phyloP scores from a whole-genome alignment of 2,113 vertebrate species.

The Copsychus sechellarum region DNA sequence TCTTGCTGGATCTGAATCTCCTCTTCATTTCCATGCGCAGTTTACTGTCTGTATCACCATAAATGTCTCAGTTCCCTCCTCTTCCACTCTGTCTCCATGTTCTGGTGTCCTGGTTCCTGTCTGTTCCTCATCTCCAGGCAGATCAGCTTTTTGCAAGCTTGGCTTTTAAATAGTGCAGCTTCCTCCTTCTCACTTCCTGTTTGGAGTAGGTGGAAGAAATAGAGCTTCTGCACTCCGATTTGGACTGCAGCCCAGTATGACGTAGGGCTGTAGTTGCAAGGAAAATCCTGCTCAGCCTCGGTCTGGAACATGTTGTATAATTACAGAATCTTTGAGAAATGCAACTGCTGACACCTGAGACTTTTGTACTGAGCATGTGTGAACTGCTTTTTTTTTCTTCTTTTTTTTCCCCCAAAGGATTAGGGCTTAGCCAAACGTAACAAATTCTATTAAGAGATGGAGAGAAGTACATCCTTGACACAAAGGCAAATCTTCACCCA shows the following conservation, averaged over 20 bases:
- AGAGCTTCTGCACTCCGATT: neutral
- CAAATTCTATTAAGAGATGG: neutral
- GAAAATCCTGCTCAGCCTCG: slow-evolving; percentile 62
- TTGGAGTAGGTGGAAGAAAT: slow-evolving; percentile 51
- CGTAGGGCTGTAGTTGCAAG: slow-evolving; percentile 14
- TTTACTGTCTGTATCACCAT: neutral
- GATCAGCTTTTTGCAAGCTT: slow-evolving; percentile 44
- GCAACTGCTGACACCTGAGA: slow-evolving; percentile 57
- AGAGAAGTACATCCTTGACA: neutral
- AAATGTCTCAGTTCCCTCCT: neutral
- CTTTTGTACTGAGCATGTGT: slow-evolving; percentile 3
- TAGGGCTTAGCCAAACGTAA: neutral
- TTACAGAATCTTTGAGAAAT: slow-evolving; percentile 58
- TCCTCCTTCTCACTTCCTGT: slow-evolving; percentile 64
- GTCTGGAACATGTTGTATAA: slow-evolving; percentile 47
- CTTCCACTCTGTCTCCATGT: neutral
- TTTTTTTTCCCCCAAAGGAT: neutral
- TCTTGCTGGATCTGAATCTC: neutral
- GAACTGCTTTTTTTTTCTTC: neutral
- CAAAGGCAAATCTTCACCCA: neutral
- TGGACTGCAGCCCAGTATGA: slow-evolving; percentile 52
- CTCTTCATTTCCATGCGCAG: neutral
- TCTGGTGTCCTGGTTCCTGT: slow-evolving; percentile 7
- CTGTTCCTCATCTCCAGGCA: slow-evolving; percentile 37
- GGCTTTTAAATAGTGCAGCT: slow-evolving; percentile 54